Percentiles rank a stretch among this genome's conserved stretches.
These are phyloP conservation scores for Hydrotaea cyrtoneurina DNA, from an alignment of 2,888 invertebrate genomes.

Conservation along the genomic window DNA sequence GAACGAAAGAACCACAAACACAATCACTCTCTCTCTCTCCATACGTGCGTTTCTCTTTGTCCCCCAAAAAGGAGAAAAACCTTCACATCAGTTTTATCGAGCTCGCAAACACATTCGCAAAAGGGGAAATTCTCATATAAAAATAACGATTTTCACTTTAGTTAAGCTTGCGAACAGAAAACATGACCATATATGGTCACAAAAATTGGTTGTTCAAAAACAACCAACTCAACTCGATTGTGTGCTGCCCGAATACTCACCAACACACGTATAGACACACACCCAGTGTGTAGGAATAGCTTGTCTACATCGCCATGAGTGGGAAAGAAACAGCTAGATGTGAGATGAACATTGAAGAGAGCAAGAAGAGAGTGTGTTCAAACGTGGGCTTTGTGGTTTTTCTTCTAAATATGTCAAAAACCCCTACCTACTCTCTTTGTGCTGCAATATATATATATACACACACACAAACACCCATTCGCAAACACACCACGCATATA, in stretches of 20 bases:
- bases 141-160: slow-evolving; percentile 61
- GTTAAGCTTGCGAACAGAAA: slow-evolving; percentile 71
- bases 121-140: slow-evolving; percentile 57
- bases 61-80: slow-evolving; percentile 37
- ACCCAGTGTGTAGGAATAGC: background rate
- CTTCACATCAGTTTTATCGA: slow-evolving; percentile 6
- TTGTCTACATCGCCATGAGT: background rate
- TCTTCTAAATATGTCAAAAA: slow-evolving; percentile 45
- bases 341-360: background rate
- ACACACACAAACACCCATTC: slow-evolving; percentile 33
- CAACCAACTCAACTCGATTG: background rate
- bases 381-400: slow-evolving; percentile 57
- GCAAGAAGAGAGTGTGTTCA: slow-evolving; percentile 11
- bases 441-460: background rate
- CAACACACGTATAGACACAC: background rate
- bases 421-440: slow-evolving; percentile 44
- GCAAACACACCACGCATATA: slow-evolving; percentile 23
- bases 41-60: background rate
- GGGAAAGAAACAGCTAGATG: slow-evolving; percentile 48
- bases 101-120: slow-evolving; percentile 25
- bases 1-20: slow-evolving; percentile 9
- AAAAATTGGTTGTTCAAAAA: slow-evolving; percentile 74
- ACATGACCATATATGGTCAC: slow-evolving; percentile 81
- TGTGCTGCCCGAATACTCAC: background rate
- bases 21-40: slow-evolving; percentile 1